Evolutionary conservation across 1,140 invertebrate species (phyloP).

Genomic region (Campoletis sonorensis): DNA sequence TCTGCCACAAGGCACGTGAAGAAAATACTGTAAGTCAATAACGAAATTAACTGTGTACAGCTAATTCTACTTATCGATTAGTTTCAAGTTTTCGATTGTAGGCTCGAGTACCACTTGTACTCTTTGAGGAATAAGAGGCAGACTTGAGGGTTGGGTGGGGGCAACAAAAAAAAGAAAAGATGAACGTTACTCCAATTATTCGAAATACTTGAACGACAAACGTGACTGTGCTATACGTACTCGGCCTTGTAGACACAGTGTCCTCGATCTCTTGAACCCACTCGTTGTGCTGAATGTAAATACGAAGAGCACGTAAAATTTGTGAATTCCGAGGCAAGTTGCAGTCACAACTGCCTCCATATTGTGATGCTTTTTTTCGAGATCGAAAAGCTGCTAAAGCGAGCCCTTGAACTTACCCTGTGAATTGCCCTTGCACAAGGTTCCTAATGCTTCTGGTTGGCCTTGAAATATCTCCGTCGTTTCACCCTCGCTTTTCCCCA

Average conservation of each 20-base stretch:
- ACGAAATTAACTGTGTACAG: not conserved
- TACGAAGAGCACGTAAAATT: constrained; percentile 25
- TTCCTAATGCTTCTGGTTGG: constrained; percentile 50
- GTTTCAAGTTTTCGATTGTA: constrained; percentile 13
- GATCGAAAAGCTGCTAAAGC: not conserved
- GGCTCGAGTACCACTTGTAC: not conserved
- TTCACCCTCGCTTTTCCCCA: constrained; percentile 36
- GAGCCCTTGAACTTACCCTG: not conserved
- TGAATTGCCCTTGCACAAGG: constrained; percentile 25
- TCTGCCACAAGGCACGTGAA: not conserved
- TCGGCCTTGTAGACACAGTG: not conserved
- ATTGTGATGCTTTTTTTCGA: not conserved
- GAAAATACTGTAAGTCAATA: not conserved
- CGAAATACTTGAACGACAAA: constrained; percentile 24
- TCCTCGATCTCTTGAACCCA: constrained; percentile 18
- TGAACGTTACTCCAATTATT: constrained; percentile 42
- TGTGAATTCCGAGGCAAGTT: constrained; percentile 12
- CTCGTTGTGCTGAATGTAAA: constrained; percentile 21
- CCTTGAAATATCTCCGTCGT: constrained; percentile 65
- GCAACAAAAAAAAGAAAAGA: constrained; percentile 14
- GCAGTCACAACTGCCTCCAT: constrained; percentile 9
- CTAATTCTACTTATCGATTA: not conserved
- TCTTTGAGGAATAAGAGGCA: constrained; percentile 23
- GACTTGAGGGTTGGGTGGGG: not conserved
- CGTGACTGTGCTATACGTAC: constrained; percentile 28